A percentile compares a stretch with the other conserved stretches of the same genome.
phyloP scores from a whole-genome alignment of 2,888 invertebrate genomes.

The Heliconius hortense region DNA sequence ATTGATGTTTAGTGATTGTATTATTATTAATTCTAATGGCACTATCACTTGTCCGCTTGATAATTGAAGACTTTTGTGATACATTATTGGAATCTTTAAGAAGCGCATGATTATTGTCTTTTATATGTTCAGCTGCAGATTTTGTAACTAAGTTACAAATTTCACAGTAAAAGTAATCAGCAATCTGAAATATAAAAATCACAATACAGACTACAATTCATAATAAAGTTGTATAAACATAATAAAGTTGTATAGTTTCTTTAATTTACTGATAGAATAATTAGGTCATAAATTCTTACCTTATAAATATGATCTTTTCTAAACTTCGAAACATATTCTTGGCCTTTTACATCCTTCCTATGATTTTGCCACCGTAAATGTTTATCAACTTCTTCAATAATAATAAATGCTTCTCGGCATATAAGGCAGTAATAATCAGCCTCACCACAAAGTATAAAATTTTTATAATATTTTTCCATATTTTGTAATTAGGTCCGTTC shows the following conservation, averaged over 20 bases:
- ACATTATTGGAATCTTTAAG: slow-evolving; percentile 46
- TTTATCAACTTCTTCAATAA: slow-evolving; percentile 51
- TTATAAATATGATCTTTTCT: slow-evolving; percentile 58
- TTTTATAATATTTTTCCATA: slow-evolving; percentile 49
- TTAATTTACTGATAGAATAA: neutral
- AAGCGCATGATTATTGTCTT: slow-evolving; percentile 49
- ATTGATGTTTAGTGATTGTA: slow-evolving; percentile 50
- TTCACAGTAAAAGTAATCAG: slow-evolving; percentile 57
- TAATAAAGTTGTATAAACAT: neutral
- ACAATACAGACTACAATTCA: neutral
- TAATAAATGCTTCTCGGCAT: slow-evolving; percentile 56
- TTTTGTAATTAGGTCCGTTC: neutral
- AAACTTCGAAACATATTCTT: slow-evolving; percentile 50
- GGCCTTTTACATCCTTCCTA: slow-evolving; percentile 51
- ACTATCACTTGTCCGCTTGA: slow-evolving; percentile 43
- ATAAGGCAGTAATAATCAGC: slow-evolving; percentile 58
- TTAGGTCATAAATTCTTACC: slow-evolving; percentile 47
- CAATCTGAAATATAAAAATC: slow-evolving; percentile 51
- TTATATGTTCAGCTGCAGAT: slow-evolving; percentile 50
- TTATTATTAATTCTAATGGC: slow-evolving; percentile 49
- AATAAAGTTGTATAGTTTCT: no score
- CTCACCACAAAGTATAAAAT: slow-evolving; percentile 62
- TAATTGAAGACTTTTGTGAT: slow-evolving; percentile 40
- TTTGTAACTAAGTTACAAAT: slow-evolving; percentile 52
- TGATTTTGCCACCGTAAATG: slow-evolving; percentile 64